Evolutionary conservation across 2,797 vertebrate genomes (phyloP), one percentile per base, ranked within the genome.

Genomic region (Holocentrus rufus): DNA sequence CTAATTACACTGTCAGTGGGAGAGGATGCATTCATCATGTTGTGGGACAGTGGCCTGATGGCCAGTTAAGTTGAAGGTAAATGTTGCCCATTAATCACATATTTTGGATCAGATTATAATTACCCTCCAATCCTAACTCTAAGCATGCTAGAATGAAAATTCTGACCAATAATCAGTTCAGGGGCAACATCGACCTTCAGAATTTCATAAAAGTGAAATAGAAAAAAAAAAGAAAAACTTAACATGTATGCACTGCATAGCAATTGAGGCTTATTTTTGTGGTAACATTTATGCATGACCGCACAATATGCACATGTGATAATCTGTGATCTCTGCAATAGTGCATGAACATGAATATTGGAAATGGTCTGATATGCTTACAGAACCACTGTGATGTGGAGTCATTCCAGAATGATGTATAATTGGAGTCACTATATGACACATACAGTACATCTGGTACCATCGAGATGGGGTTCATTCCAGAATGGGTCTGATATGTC

Each of bases 331-430:
- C 68, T 80, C 76, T 79, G 82, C 66, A 81, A 49, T 74, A 79
- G 89, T 85, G 90, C 88, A 94, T 94, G 93, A 85, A 84, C 72
- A 94, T 93, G 91, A 82, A 89, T 77, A 90, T 69, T 88, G 78
- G 67, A 84, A 87, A 95, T 95, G 93, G 81, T 90, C 81, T 89
- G 89, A 87, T 88, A 84, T 88, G 88, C 60, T 88, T 76, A 86
- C 82, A 83, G 80, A 84, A 81, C 69, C 80, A 90, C 72, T 82
- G 72, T 72, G 74, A 85, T 83, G 85, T 81, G 69, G 77, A 84
- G 63, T 81, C 90, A 91, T 89, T 90, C 85, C 80, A 70, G 67
- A 82, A 88, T 85, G 81, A 89, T 79, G 77, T 72, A 65, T 68
- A 80, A 77, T 63, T 81, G 13, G 78, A 80, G 56, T 66, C 65